phyloP scores from a whole-genome alignment of 2,797 vertebrate genomes.

The Poeciliopsis presidionis region DNA sequence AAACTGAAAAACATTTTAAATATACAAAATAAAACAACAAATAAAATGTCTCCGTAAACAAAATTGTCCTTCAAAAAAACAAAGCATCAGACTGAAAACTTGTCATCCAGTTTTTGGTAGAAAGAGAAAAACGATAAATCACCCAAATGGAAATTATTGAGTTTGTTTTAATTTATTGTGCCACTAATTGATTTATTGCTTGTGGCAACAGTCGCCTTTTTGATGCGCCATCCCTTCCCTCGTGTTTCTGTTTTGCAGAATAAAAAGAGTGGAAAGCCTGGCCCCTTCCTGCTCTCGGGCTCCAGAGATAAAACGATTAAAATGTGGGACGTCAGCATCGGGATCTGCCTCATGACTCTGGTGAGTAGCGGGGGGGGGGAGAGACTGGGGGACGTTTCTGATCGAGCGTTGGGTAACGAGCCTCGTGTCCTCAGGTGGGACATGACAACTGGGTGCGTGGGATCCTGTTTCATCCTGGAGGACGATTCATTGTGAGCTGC shows the following conservation, averaged over 20 bases:
- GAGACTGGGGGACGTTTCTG: background rate
- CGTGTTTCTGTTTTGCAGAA: constrained; percentile 76
- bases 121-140: too few relatives aligned
- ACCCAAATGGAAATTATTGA: too few relatives aligned
- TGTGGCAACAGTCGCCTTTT: background rate
- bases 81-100: too few relatives aligned
- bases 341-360: constrained; percentile 99
- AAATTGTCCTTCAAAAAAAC: too few relatives aligned
- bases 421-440: constrained; percentile 84
- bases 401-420: background rate
- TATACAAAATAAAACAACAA: too few relatives aligned
- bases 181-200: too few relatives aligned
- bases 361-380: constrained; percentile 76
- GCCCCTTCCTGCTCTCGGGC: constrained; percentile 97
- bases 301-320: constrained; percentile 99
- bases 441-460: constrained; percentile 99
- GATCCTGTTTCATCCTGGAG: constrained; percentile 94
- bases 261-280: constrained; percentile 98
- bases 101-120: too few relatives aligned
- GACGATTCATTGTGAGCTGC: constrained; percentile 98
- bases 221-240: background rate
- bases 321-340: constrained; percentile 99
- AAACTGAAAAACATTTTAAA: too few relatives aligned
- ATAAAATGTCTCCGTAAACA: too few relatives aligned
- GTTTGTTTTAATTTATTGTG: too few relatives aligned